Conservation (phyloP, 2,113 vertebrate genomes). For the Rhinoptilus africanus region DNA sequence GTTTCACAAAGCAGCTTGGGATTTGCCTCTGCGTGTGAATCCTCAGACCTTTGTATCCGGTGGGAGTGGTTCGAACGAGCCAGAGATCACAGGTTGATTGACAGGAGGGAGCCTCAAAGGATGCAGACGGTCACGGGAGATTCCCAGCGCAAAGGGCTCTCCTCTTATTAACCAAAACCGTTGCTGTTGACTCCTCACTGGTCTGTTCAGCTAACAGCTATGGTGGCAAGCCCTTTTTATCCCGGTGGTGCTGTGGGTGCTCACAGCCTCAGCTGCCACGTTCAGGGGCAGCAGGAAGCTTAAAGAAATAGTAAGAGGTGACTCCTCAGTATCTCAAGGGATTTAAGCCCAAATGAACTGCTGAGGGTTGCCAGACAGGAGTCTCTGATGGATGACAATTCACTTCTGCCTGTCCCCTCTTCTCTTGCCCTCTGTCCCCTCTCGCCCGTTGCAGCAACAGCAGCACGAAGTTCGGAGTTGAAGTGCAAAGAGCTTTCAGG, state of each 20-base stretch:
- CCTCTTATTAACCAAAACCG: not conserved
- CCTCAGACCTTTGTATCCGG: not conserved
- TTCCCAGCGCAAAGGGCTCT: not conserved
- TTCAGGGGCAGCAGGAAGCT: not conserved
- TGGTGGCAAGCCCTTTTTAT: not conserved
- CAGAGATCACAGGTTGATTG: not conserved
- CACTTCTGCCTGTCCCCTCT: not conserved
- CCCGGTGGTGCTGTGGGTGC: not conserved
- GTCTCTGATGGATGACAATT: not conserved
- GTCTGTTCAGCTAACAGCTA: not conserved
- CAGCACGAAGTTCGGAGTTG: not conserved
- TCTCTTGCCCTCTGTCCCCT: not conserved
- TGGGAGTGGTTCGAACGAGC: not conserved
- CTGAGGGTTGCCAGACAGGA: not conserved
- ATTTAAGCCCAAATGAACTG: not conserved
- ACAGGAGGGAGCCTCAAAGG: not conserved
- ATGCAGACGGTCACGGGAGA: not conserved
- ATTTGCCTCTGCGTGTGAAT: not conserved
- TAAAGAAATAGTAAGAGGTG: not conserved
- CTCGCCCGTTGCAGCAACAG: not conserved
- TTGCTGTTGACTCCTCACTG: not conserved
- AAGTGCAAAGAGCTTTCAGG: not conserved
- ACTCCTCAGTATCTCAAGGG: not conserved
- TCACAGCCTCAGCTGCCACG: not conserved
- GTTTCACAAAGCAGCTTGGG: not conserved